These are phyloP conservation scores for Aradophagus sp. DNA, from an alignment of 1,140 invertebrate genomes.

Conservation along the genomic window DNA sequence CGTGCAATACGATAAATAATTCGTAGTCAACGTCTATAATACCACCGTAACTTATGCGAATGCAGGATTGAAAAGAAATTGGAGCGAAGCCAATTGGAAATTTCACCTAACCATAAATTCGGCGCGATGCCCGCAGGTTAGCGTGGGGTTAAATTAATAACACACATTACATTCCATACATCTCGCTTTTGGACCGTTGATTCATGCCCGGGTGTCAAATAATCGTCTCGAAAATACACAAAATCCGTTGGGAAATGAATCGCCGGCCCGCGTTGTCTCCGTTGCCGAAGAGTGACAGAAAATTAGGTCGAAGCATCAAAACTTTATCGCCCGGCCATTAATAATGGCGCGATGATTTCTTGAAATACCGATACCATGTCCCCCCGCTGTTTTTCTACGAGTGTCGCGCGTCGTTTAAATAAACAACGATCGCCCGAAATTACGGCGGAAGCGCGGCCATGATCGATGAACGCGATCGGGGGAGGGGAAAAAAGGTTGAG, in stretches of 20 bases:
- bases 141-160: conserved; percentile 35
- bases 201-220: conserved; percentile 12
- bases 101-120: conserved; percentile 43
- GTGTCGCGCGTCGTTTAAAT: conserved; percentile 4
- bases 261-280: conserved; percentile 3
- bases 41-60: conserved; percentile 36
- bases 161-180: conserved; percentile 28
- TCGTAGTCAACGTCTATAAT: conserved; percentile 36
- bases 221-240: conserved; percentile 20
- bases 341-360: not conserved
- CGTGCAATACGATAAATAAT: conserved; percentile 26
- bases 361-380: conserved; percentile 16
- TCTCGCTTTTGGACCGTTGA: conserved; percentile 15
- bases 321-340: too few relatives aligned
- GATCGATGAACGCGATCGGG: too few relatives aligned
- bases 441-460: too few relatives aligned
- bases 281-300: conserved; percentile 13
- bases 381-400: conserved; percentile 17
- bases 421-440: too few relatives aligned
- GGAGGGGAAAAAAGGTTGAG: too few relatives aligned
- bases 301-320: conserved; percentile 14
- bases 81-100: conserved; percentile 38
- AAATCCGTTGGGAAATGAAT: conserved; percentile 7
- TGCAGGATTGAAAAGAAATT: conserved; percentile 42
- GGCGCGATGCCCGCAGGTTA: conserved; percentile 30